Conservation (phyloP, 2,113 vertebrate species). For the Sprattus sprattus region DNA sequence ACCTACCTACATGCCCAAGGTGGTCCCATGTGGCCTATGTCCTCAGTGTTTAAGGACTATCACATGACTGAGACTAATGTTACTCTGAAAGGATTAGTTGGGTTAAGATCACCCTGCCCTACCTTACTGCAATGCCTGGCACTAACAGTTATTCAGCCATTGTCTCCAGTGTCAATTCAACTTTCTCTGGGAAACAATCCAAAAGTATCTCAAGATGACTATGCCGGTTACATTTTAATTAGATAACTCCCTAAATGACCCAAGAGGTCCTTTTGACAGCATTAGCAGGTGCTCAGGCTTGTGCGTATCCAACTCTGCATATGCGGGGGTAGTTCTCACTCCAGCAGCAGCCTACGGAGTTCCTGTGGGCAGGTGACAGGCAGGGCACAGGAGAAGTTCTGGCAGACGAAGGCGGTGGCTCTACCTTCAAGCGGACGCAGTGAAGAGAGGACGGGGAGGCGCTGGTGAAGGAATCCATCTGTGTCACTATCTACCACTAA, state of each 20-base stretch:
- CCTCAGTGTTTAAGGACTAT: background rate
- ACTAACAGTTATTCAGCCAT: background rate
- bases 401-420: conserved; percentile 85
- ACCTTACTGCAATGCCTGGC: background rate
- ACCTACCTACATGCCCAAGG: background rate
- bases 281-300: background rate
- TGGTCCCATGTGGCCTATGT: background rate
- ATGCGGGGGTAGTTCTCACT: conserved; percentile 32
- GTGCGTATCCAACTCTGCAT: background rate
- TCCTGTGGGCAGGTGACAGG: conserved; percentile 82
- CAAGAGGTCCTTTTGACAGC: background rate
- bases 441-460: conserved; percentile 78
- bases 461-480: conserved; percentile 77
- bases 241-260: background rate
- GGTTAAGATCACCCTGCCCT: background rate
- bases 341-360: conserved; percentile 75
- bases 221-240: background rate
- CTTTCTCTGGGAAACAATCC: background rate
- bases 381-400: conserved; percentile 82
- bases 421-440: conserved; percentile 72
- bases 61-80: background rate
- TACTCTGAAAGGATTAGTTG: background rate
- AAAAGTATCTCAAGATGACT: background rate
- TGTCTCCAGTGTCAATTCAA: background rate
- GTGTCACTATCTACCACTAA: conserved; percentile 76